phyloP scores from a whole-genome alignment of 2,888 invertebrate genomes.

The Galeopsomyia nigrocyanea region DNA sequence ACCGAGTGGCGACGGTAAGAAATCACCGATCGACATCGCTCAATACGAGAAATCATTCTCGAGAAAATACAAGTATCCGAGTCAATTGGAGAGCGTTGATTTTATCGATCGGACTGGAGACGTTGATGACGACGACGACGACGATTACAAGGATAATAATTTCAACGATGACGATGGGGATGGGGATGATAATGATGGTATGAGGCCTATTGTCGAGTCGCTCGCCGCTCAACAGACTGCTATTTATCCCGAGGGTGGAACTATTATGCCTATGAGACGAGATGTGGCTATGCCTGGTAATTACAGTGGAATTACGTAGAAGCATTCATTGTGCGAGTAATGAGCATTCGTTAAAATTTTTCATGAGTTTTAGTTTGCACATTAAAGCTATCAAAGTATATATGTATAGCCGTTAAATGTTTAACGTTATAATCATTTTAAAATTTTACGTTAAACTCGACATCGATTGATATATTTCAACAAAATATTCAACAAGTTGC shows the following conservation, averaged over 20 bases:
- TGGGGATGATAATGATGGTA: slow-evolving; percentile 29
- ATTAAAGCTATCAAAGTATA: too few species aligned
- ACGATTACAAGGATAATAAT: slow-evolving; percentile 37
- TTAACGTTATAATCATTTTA: too few species aligned
- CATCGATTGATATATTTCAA: too few species aligned
- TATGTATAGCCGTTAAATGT: too few species aligned
- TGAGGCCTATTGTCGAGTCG: slow-evolving; percentile 21
- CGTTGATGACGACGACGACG: slow-evolving; percentile 27
- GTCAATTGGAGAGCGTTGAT: background rate
- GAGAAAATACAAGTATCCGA: slow-evolving; percentile 53
- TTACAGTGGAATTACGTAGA: background rate
- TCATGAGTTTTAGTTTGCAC: too few species aligned
- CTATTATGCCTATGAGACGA: slow-evolving; percentile 53
- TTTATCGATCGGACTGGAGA: slow-evolving; percentile 2
- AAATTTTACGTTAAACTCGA: too few species aligned
- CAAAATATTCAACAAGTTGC: too few species aligned
- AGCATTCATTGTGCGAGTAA: too few species aligned
- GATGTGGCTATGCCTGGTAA: slow-evolving; percentile 51
- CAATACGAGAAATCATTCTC: slow-evolving; percentile 56
- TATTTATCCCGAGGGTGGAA: slow-evolving; percentile 61
- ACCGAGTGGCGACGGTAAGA: background rate
- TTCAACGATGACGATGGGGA: slow-evolving; percentile 34
- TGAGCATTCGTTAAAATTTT: too few species aligned
- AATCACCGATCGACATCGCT: slow-evolving; percentile 11
- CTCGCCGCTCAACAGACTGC: slow-evolving; percentile 18